A percentile compares a stretch with the other conserved stretches of the same genome.
Evolutionary conservation across 2,113 vertebrate genomes (phyloP).

Genomic region (Ariopsis seemanni): DNA sequence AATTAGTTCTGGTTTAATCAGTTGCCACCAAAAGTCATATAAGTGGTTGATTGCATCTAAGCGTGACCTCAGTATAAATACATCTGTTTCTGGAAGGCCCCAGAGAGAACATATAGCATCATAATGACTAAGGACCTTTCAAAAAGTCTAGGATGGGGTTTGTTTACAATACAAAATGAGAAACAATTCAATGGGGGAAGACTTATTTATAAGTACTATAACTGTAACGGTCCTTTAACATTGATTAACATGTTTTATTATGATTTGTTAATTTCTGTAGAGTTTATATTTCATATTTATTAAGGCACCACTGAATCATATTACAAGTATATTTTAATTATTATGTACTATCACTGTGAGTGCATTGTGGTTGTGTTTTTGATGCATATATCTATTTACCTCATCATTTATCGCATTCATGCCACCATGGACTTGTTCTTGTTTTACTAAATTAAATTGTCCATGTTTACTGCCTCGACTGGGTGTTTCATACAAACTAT

Average conservation of each 20-base stretch:
- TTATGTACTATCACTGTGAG: constrained; percentile 6
- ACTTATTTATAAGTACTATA: background rate
- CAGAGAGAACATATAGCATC: background rate
- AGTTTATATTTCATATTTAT: background rate
- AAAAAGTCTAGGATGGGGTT: background rate
- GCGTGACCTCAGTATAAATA: background rate
- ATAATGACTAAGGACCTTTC: background rate
- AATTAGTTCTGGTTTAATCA: background rate
- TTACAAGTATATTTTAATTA: background rate
- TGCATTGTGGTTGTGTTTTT: background rate
- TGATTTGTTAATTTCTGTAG: background rate
- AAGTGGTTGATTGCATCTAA: background rate
- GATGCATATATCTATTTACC: background rate
- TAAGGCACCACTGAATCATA: background rate
- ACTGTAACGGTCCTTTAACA: background rate
- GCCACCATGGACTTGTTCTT: background rate
- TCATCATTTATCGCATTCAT: background rate
- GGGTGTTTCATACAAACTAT: background rate
- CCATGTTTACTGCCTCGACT: background rate
- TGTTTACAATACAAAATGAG: background rate
- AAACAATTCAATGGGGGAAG: background rate
- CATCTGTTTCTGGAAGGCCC: background rate
- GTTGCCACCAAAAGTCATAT: background rate
- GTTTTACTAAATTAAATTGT: background rate
- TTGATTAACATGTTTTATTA: background rate